Base-by-base conservation (phyloP, 2,797 vertebrate genomes). In the Myripristis murdjan region DNA sequence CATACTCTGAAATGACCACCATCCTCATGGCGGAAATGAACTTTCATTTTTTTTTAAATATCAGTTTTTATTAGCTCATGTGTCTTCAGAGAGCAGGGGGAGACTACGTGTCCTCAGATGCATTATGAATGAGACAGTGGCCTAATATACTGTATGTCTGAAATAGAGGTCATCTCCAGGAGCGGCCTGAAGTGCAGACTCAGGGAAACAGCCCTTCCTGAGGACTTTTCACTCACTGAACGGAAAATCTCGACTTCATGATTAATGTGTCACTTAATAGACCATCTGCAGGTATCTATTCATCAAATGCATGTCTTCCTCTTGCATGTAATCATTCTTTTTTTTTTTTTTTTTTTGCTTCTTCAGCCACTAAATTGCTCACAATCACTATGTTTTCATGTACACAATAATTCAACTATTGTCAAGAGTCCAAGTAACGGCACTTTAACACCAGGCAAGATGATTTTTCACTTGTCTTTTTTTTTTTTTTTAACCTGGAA, bases 21-120 rank as follows among this genome's bases (percentile, higher is more conserved):
- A 75, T 79, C 71, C 67, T 81, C 76, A 51, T 44, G 47, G 62
- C 55, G 70, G 63, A 64, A 59, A 77, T 77, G 43, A 81, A 63
- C 75, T 61, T 75, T 78, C 58, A 73, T 83, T 88, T 79, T 77
- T 83, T 88, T 79, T 77, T 64, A 82, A 82, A 82, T 79, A 87
- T 89, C 85, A 68, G 52, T 73, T 85, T 84, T 81, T 85, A 87
- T 84, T 84, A 18, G 63, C 73, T 71, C 28, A 2, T 85, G 68
- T 64, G 75, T 90, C 79, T 80, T 56, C 48, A 43, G 59, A 39
- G 73, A 70, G 55, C 68, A 46, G 41, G 23, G 26, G 43, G 68
- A 56, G 69, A 62, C 54, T 49, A 43, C 61, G 63, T 64, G 75
- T 80, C 65, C 69, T 65, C 46, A 0, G 5, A 70, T 87, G 74